These are phyloP conservation scores for Drymonia ruficornis DNA, from an alignment of 2,888 invertebrate species.

Conservation along the genomic window DNA sequence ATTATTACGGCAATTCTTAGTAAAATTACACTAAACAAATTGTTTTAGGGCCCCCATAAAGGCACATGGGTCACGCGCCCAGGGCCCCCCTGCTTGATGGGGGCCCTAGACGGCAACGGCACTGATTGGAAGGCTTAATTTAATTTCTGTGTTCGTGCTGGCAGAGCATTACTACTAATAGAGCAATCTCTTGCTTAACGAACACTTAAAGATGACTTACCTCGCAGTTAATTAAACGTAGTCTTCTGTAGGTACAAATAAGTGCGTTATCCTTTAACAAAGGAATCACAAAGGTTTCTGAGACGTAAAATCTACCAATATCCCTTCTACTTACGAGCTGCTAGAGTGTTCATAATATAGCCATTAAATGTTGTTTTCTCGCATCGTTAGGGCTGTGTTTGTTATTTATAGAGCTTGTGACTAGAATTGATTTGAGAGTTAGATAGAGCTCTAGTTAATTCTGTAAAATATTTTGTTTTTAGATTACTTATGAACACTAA, in stretches of 20 bases:
- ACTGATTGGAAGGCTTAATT: too few relatives aligned
- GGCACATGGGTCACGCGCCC: too few relatives aligned
- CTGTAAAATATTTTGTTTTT: too few relatives aligned
- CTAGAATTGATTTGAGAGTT: neutral
- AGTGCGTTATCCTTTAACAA: constrained; percentile 6
- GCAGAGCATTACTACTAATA: neutral
- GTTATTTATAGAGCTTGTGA: neutral
- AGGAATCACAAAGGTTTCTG: constrained; percentile 27
- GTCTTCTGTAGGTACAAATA: too few relatives aligned
- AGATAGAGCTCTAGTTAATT: too few relatives aligned
- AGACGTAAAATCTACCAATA: constrained; percentile 35
- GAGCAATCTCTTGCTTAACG: neutral
- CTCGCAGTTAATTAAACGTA: neutral
- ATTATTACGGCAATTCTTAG: too few relatives aligned
- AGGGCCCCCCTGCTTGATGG: too few relatives aligned
- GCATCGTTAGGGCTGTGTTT: neutral
- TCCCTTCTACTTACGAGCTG: constrained; percentile 46
- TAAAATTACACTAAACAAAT: too few relatives aligned
- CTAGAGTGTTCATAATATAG: constrained; percentile 36
- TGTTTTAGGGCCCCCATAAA: too few relatives aligned
- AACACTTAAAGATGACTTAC: neutral
- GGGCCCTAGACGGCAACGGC: too few relatives aligned
- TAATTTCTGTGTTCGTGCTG: too few relatives aligned
- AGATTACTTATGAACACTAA: too few relatives aligned
- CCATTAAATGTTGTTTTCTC: constrained; percentile 25